These are phyloP conservation scores for Coenonympha arcania DNA, from an alignment of 2,888 invertebrate species.

Conservation along the genomic window DNA sequence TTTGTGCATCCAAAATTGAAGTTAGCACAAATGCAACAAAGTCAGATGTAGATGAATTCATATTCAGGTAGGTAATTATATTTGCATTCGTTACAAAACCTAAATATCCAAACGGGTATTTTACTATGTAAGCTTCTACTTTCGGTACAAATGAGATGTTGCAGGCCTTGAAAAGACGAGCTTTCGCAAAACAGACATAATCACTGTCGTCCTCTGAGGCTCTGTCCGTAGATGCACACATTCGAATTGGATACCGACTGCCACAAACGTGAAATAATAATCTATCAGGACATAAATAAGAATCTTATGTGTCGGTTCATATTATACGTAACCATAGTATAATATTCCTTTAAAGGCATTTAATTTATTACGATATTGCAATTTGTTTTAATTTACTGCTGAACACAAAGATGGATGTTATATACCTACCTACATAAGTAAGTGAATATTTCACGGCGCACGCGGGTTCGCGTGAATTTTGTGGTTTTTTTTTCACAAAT, in stretches of 20 bases:
- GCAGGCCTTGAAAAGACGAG: conserved; percentile 58
- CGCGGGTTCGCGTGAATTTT: no score
- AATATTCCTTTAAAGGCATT: not conserved
- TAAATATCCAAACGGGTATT: conserved; percentile 39
- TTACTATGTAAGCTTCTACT: conserved; percentile 60
- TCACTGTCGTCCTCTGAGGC: conserved; percentile 39
- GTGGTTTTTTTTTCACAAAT: no score
- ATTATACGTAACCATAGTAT: not conserved
- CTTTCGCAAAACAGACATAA: conserved; percentile 48
- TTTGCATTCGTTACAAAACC: conserved; percentile 31
- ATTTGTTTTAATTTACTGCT: not conserved
- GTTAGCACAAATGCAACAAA: conserved; percentile 16
- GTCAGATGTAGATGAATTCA: conserved; percentile 20
- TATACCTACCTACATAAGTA: no score
- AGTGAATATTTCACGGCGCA: no score
- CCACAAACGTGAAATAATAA: conserved; percentile 9
- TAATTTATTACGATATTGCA: not conserved
- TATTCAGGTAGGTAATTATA: conserved; percentile 19
- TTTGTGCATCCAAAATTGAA: no score
- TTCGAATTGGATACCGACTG: conserved; percentile 36
- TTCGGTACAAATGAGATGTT: conserved; percentile 58
- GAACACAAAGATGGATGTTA: not conserved
- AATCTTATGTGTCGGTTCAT: not conserved
- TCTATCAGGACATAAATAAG: not conserved
- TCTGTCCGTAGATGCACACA: conserved; percentile 36